phyloP scores from a whole-genome alignment of 2,888 invertebrate species.

The Synanthedon andrenaeformis region DNA sequence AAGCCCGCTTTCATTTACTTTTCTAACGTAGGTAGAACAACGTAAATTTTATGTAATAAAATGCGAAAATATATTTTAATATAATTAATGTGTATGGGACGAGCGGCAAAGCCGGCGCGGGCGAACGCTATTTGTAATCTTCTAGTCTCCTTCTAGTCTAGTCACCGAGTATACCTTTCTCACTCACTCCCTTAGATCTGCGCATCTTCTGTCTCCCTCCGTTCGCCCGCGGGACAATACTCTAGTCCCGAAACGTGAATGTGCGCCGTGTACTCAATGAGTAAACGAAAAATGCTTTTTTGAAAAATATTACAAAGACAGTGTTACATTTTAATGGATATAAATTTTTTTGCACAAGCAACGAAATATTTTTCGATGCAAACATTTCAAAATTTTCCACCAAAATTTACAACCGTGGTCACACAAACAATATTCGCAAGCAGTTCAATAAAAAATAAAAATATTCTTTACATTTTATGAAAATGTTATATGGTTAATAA shows the following conservation, averaged over 20 bases:
- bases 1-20: constrained; percentile 63
- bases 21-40: constrained; percentile 69
- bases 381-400: no score
- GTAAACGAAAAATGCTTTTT: constrained; percentile 10
- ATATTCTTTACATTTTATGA: no score
- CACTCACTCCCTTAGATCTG: constrained; percentile 12
- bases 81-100: constrained; percentile 66
- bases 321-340: no score
- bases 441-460: no score
- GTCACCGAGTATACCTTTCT: constrained; percentile 14
- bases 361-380: no score
- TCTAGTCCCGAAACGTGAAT: constrained; percentile 41
- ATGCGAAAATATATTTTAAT: constrained; percentile 71
- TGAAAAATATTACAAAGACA: no score
- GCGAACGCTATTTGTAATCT: constrained; percentile 36
- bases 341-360: no score
- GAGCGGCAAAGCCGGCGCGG: constrained; percentile 66
- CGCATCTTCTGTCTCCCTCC: constrained; percentile 9
- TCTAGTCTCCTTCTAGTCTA: constrained; percentile 26
- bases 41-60: constrained; percentile 71
- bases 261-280: constrained; percentile 52
- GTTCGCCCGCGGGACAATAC: constrained; percentile 64
- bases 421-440: no score
- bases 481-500: no score
- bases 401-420: no score